Evolutionary conservation across 2,888 invertebrate genomes (phyloP), one percentile per base, ranked within the genome.

Genomic region (Iphiclides podalirius): DNA sequence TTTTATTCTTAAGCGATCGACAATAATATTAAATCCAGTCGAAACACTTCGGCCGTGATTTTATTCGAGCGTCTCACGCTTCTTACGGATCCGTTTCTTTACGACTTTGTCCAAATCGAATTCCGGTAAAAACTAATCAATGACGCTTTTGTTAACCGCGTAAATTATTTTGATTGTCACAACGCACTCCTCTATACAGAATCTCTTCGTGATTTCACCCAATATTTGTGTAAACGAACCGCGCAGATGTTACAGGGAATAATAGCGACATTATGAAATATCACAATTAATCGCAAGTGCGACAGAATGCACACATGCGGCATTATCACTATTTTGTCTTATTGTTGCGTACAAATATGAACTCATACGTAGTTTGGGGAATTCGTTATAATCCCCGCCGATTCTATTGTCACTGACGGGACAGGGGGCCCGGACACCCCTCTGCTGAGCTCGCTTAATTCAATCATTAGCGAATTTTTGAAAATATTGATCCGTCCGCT

Each of bases 281-380:
- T 83, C 73, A 70, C 87, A 86, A 88, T 88, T 88, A 88, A 87
- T 88, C 83, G 80, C 84, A 76, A 87, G 83, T 72, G 81, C 78
- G 76, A 75, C 79, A 79, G 78, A 79, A 79, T 75, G 69, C 72
- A 69, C 85, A 83, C 85, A 87, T 86, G 84, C 69, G 86, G 81
- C 84, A 83, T 79, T 84, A 81, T 81, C 79, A 79, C 77, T 79
- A 83, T 81, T 82, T 82, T 79, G 82, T 82, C 80, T 82, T 80
- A 86, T 87, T 87, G 85, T 88, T 82, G 64, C 59, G 62, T 68
- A 67, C 71, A 79, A 83, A 81, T 85, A 85, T 86, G 81, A 81
- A 86, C 81, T 86, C 82, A 83, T 82, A 87, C 79, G 79, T 26
- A 11, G 83, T 87, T 85, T 83, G 69, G 84, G 81, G 84, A 84